Base-by-base conservation (phyloP, 2,797 vertebrate species). In the Oophaga sylvatica region DNA sequence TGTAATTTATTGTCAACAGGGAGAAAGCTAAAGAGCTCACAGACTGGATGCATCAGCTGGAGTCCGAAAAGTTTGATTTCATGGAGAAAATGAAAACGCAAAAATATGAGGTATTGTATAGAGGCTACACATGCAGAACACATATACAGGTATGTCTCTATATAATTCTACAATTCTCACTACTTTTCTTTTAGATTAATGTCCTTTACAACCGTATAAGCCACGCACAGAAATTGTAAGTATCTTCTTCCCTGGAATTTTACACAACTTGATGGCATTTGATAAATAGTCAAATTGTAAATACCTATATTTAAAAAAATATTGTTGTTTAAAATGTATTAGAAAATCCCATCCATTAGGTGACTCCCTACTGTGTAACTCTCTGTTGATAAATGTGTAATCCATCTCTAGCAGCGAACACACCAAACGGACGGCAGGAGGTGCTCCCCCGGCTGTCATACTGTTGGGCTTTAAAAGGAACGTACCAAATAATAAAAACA, bases 211-310 rank as follows among this genome's bases (percentile, higher is more conserved):
- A 97, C 91, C 95, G 97, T 90, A 97, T 97, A 91, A 96, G 95
- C 90, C 96, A 97, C 0, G 96, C 96, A 82, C 96, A 97, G 93
- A 97, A 97, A 94, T 97, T 97, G 96, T 97, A 91, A 97, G 96
- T 96, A 89, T 20, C 16, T 22, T 48, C 60, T 60, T 12, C 41
- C 20, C 62, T 41, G 22, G 41, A 41, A 41, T 41, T 41, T 41
- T 41, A 41, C 35, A 41, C 35, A 41, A 41, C 35, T 41, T 41
- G 35, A 41, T 41, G 3, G 3, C 35, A 41, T 41, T 41, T 41
- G 35, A 41, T 41, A 41, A 41, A 41, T 41, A 41, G 35, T 41
- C 35, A 41, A 2, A 41, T 41, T 41, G 35, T 5, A 41, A 41
- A 41, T 41, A 3, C 35, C 35, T 41, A 41, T 41, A 41, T 41